Evolutionary conservation across 2,888 invertebrate genomes (phyloP), one percentile per base, ranked within the genome.

Genomic region (Blomia tropicalis): DNA sequence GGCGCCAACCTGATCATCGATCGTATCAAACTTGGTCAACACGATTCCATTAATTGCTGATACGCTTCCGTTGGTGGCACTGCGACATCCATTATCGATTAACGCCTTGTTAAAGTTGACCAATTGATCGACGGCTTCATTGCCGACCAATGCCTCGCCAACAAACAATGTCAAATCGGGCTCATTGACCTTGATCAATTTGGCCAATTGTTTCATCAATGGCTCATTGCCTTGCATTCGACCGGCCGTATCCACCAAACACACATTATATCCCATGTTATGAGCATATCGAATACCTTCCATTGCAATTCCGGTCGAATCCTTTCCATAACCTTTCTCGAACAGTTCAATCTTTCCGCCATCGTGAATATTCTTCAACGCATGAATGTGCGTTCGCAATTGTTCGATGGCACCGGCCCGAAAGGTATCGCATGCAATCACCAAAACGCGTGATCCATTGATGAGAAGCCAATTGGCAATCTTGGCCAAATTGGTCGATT

Each of bases 141-240:
- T 99, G 30, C 98, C 98, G 0, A 99, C 98, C n/a, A 99, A 77
- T 0, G 98, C 98, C 74, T 99, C 98, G 0, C 98, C 98, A 11
- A 99, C 98, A 75, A 99, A 99, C n/a, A 99, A 78, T 1, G 98
- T 95, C 72, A 93, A 78, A 76, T 99, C 96, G 0, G 98, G 98
- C 71, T 90, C 85, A 75, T 99, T 99, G 47, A 96, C 88, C 75
- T 86, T 89, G 71, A 98, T 96, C 67, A 99, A 79, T 79, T 98
- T 98, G 4, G 96, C 87, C 59, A 99, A 78, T 0, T 98, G 92
- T 66, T 93, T 80, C 98, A 99, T 99, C 43, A 99, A 78, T 0
- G 98, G 98, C 73, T 96, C 96, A 74, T 99, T 99, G 77, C 98
- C 96, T 77, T 98, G 98, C 98, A 99, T 98, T 65, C 98, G 81